Evolutionary conservation across 2,888 invertebrate genomes (phyloP).

Genomic region (Melanargia galathea): DNA sequence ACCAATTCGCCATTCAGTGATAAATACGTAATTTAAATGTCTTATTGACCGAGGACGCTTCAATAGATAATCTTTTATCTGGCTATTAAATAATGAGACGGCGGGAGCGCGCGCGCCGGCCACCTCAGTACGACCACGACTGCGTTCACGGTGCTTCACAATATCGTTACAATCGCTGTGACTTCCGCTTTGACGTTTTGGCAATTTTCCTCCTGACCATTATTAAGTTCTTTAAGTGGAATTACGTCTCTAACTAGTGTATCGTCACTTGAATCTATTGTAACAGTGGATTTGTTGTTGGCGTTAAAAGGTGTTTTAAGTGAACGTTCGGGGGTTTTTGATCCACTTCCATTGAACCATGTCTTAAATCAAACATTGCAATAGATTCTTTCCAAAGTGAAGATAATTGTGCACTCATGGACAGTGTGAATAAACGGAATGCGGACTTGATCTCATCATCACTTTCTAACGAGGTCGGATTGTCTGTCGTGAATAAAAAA

Average conservation of each 20-base stretch:
- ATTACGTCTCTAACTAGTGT: not conserved
- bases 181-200: slow-evolving; percentile 14
- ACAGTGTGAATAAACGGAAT: too few relatives aligned
- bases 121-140: slow-evolving; percentile 50
- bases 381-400: too few relatives aligned
- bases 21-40: slow-evolving; percentile 64
- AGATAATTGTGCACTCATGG: too few relatives aligned
- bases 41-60: slow-evolving; percentile 71
- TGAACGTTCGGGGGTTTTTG: too few relatives aligned
- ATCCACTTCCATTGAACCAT: too few relatives aligned
- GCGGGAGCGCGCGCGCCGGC: slow-evolving; percentile 51
- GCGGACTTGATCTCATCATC: too few relatives aligned
- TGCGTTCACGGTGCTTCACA: slow-evolving; percentile 45
- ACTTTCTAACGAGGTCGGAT: too few relatives aligned
- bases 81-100: slow-evolving; percentile 76
- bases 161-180: slow-evolving; percentile 11
- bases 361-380: too few relatives aligned
- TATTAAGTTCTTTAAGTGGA: slow-evolving; percentile 6
- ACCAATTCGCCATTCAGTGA: slow-evolving; percentile 51
- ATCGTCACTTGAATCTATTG: not conserved
- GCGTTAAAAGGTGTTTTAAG: not conserved
- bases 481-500: not conserved
- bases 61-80: slow-evolving; percentile 80
- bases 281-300: not conserved
- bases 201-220: slow-evolving; percentile 12